Conservation (phyloP, 2,888 invertebrate species). For the Beris morrisii region DNA sequence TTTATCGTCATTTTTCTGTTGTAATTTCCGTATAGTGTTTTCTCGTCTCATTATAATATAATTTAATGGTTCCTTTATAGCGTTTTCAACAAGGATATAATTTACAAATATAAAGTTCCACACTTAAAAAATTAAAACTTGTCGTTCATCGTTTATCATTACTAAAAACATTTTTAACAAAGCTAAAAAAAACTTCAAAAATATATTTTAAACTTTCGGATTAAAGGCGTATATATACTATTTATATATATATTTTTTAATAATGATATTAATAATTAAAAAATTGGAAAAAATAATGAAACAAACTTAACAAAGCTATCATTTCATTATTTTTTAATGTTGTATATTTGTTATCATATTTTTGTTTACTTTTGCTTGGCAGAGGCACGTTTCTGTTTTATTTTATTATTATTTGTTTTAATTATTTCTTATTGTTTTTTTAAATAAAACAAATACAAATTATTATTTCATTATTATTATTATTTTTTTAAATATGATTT, state of each 20-base stretch:
- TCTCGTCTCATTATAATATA: slow-evolving; percentile 7
- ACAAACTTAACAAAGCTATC: too few species aligned
- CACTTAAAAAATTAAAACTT: slow-evolving; percentile 13
- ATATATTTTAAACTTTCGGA: not conserved
- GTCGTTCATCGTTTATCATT: not conserved
- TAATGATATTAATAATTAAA: not conserved
- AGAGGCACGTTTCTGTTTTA: slow-evolving; percentile 32
- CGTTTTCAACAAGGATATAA: slow-evolving; percentile 40
- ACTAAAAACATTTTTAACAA: slow-evolving; percentile 1
- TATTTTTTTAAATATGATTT: not conserved
- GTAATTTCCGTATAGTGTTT: slow-evolving; percentile 6
- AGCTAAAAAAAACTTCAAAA: not conserved
- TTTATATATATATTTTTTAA: not conserved
- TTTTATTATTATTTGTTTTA: slow-evolving; percentile 1
- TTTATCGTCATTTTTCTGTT: slow-evolving; percentile 8
- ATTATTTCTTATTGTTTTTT: not conserved
- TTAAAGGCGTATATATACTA: not conserved
- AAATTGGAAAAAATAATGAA: not conserved
- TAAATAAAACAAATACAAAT: not conserved
- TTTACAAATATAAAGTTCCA: slow-evolving; percentile 24
- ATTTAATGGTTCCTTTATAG: slow-evolving; percentile 32
- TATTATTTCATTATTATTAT: not conserved
- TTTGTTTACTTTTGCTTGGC: slow-evolving; percentile 33
- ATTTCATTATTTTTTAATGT: not conserved
- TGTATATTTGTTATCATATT: slow-evolving; percentile 2